phyloP scores from a whole-genome alignment of 2,113 vertebrate genomes.

The Mustelus asterias region DNA sequence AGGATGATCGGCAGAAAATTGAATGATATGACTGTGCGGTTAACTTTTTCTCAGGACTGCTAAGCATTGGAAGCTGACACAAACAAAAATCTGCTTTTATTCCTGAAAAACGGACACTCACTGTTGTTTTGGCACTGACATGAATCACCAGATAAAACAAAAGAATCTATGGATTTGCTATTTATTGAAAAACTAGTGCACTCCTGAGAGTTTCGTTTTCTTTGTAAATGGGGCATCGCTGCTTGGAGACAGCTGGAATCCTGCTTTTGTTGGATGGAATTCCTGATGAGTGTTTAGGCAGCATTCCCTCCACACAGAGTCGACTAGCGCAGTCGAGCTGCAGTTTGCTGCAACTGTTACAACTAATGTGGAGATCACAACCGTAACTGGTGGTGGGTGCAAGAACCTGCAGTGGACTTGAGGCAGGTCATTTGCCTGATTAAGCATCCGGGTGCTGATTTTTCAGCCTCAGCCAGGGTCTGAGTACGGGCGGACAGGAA shows the following conservation, averaged over 20 bases:
- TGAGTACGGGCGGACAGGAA: too few relatives aligned
- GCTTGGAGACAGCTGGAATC: neutral
- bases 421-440: neutral
- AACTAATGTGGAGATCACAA: neutral
- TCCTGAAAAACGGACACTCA: neutral
- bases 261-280: neutral
- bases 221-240: neutral
- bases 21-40: neutral
- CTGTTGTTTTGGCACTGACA: neutral
- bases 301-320: neutral
- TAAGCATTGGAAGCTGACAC: neutral
- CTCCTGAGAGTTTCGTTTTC: neutral
- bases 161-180: neutral
- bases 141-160: neutral
- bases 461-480: too few relatives aligned
- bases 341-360: neutral
- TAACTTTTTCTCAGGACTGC: neutral
- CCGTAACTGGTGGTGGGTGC: neutral
- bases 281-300: neutral
- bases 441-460: too few relatives aligned
- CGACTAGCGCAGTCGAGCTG: neutral
- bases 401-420: neutral
- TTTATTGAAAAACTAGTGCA: neutral
- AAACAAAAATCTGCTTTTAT: neutral
- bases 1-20: neutral